Percentiles rank a stretch among this genome's conserved stretches.
Evolutionary conservation across 2,113 vertebrate genomes (phyloP).

Genomic region (Cebidichthys violaceus): DNA sequence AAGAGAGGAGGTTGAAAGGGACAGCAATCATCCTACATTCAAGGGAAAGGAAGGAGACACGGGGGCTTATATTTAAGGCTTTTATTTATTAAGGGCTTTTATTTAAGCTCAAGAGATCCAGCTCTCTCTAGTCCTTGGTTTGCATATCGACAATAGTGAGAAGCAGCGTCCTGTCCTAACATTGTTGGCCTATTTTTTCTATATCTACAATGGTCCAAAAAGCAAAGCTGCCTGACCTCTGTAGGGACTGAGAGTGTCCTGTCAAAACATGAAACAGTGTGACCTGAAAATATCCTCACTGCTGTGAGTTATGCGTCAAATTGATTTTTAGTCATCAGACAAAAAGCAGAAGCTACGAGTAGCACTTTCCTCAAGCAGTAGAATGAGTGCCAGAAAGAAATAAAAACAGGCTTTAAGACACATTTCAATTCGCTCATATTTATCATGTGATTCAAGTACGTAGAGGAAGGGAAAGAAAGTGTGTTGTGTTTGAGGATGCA

Average conservation of each 20-base stretch:
- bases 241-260: background rate
- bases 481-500: background rate
- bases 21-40: background rate
- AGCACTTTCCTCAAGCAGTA: background rate
- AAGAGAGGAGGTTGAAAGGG: constrained; percentile 34
- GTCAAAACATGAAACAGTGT: background rate
- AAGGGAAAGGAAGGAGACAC: background rate
- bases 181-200: background rate
- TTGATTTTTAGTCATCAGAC: background rate
- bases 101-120: background rate
- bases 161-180: no score
- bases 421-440: background rate
- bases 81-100: no score
- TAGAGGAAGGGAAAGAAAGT: background rate
- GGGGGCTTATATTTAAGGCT: background rate
- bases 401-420: background rate
- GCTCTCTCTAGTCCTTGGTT: background rate
- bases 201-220: background rate
- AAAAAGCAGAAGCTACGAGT: background rate
- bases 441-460: background rate
- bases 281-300: background rate
- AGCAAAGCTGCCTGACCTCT: background rate
- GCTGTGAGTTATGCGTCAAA: background rate
- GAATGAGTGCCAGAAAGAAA: background rate
- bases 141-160: background rate